phyloP scores from a whole-genome alignment of 1,140 invertebrate species.

The Orchesella cincta region DNA sequence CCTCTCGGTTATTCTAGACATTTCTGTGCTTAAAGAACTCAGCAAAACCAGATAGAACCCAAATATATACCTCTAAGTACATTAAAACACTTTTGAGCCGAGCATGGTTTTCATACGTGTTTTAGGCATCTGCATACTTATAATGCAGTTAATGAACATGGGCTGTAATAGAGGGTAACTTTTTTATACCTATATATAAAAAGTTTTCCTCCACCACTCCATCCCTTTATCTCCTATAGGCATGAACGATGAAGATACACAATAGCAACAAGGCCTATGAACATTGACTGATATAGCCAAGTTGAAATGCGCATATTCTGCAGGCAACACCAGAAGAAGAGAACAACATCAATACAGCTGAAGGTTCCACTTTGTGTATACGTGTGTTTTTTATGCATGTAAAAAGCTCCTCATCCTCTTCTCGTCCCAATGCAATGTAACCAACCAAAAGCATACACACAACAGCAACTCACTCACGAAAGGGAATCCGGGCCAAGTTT shows the following conservation, averaged over 20 bases:
- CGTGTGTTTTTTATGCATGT: background rate
- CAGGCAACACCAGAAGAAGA: background rate
- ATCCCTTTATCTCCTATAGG: background rate
- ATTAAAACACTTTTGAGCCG: too few species aligned
- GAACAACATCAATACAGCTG: constrained; percentile 14
- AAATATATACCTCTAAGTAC: too few species aligned
- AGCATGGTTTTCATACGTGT: too few species aligned
- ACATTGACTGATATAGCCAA: background rate
- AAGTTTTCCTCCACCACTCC: background rate
- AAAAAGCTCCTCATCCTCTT: background rate
- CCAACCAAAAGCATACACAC: background rate
- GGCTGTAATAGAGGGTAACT: too few species aligned
- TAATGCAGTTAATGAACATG: too few species aligned
- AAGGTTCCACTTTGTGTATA: background rate
- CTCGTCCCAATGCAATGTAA: background rate
- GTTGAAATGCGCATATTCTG: background rate
- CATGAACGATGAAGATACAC: too few species aligned
- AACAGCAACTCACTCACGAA: background rate
- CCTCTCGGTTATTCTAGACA: too few species aligned
- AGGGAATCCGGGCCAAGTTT: constrained; percentile 2
- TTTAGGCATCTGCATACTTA: too few species aligned
- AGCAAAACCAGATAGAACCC: too few species aligned
- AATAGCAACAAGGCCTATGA: constrained; percentile 2
- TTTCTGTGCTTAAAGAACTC: too few species aligned
- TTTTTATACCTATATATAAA: background rate